These are phyloP conservation scores for Strigamia transsilvanica DNA, from an alignment of 2,888 invertebrate genomes.

Conservation along the genomic window DNA sequence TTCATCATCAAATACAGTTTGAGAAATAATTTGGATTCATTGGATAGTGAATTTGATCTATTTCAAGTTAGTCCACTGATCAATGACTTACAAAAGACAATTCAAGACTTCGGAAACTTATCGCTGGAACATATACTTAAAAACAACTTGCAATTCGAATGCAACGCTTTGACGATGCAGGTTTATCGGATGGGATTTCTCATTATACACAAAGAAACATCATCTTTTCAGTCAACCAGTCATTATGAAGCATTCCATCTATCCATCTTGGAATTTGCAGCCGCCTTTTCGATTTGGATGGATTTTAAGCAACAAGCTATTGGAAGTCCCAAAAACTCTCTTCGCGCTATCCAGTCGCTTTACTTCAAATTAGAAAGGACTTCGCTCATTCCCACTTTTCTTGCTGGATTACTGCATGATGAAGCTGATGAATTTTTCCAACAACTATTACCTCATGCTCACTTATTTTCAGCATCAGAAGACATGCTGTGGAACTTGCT, in stretches of 20 bases:
- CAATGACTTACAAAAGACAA: not conserved
- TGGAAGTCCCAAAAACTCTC: not conserved
- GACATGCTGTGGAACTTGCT: not conserved
- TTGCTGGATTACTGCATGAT: not conserved
- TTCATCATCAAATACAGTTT: not conserved
- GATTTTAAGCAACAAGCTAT: not conserved
- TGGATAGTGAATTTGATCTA: not conserved
- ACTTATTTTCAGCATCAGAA: not conserved
- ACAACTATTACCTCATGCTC: not conserved
- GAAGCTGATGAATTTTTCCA: not conserved
- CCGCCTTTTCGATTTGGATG: not conserved
- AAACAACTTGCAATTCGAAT: not conserved
- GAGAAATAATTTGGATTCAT: not conserved
- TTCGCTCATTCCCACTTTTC: not conserved
- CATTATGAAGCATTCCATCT: not conserved
- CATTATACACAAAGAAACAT: not conserved
- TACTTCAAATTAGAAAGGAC: not conserved
- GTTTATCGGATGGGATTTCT: not conserved
- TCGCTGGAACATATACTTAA: not conserved
- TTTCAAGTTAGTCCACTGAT: not conserved
- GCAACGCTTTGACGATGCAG: not conserved
- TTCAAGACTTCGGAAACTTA: not conserved
- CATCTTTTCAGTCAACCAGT: not conserved
- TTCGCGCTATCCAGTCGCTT: not conserved
- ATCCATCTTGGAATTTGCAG: not conserved